Base-by-base conservation (phyloP, 2,888 invertebrate species). In the Rhingia campestris region DNA sequence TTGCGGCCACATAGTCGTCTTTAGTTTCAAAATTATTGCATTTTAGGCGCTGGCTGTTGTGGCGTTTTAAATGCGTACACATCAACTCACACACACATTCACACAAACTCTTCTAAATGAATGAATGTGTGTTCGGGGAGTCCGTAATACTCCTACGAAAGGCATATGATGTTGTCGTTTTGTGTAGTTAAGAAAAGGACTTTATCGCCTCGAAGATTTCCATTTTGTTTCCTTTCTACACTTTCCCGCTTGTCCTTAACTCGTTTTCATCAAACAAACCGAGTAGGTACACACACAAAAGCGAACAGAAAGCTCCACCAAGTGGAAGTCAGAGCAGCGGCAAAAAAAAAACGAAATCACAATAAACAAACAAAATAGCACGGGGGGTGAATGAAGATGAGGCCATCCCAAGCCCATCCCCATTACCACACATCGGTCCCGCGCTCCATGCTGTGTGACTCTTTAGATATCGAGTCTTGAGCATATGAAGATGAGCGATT, bases 151-250 rank as follows among this genome's bases (percentile, higher is more conserved):
- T 22, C 22, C 22, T 64, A 67, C 54, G 75, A 7, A 53, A 53
- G 61, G 58, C 75, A 67, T 74, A 74, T 74, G 74, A 74, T 76
- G 75, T 66, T 69, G 76, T 73, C 63, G 63, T 69, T 77, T 63
- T 63, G 69, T 70, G 69, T 56, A 61, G 76, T 77, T 69, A 69
- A 56, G 76, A 77, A 77, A 77, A 39, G 61, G 63, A 77, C 76
- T 77, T 77, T 77, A 77, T 77, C 69, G 63, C 69, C 61, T 61
- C 56, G 35, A 67, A 67, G 67, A 76, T 76, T 76, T 22, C 22
- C 45, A 67, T 67, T 67, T 67, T 66, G 66, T 75, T 67, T 12
- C 43, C 56, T 67, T 56, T 22, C 22, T 22, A 22, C 22, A 22
- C 22, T 41, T 54, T 53, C 53, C 32, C 41, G 33, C 54, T 35